Evolutionary conservation across 2,113 vertebrate genomes (phyloP).

Genomic region (Hippocampus zosterae): DNA sequence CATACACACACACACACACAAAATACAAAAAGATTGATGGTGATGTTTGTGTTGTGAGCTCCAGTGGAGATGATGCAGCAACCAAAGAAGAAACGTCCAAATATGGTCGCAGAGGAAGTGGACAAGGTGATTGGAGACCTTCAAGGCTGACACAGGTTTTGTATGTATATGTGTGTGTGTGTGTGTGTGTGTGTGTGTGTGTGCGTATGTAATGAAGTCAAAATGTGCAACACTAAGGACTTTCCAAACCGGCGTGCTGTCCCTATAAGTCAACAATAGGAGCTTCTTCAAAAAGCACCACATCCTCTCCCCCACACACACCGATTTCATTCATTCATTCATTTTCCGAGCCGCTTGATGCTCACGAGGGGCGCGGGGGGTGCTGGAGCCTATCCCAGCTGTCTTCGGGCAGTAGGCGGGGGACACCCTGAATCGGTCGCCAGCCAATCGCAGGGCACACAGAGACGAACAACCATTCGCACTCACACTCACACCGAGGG

Average conservation of each 20-base stretch:
- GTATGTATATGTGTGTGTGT: slow-evolving; percentile 38
- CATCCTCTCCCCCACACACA: slow-evolving; percentile 10
- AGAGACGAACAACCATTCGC: too few species aligned
- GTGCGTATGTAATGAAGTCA: slow-evolving; percentile 60
- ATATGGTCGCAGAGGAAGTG: slow-evolving; percentile 32
- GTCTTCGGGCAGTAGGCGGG: too few species aligned
- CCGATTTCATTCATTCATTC: too few species aligned
- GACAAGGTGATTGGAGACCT: slow-evolving; percentile 71
- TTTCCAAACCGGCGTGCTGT: slow-evolving; percentile 62
- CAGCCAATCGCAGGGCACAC: too few species aligned
- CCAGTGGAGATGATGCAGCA: neutral
- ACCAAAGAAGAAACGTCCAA: slow-evolving; percentile 2
- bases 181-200: slow-evolving; percentile 8
- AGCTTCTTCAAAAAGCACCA: slow-evolving; percentile 74
- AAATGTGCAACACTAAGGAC: slow-evolving; percentile 76
- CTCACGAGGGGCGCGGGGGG: too few species aligned
- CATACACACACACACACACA: slow-evolving; percentile 25
- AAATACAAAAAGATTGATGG: neutral
- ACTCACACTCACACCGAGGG: too few species aligned
- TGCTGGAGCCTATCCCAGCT: too few species aligned
- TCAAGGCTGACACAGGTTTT: slow-evolving; percentile 62
- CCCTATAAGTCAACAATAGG: slow-evolving; percentile 64
- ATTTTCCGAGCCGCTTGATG: too few species aligned
- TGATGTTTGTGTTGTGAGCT: neutral
- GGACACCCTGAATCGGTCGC: too few species aligned